These are phyloP conservation scores for Pangasianodon gigas DNA, from an alignment of 2,113 vertebrate genomes.

Conservation along the genomic window DNA sequence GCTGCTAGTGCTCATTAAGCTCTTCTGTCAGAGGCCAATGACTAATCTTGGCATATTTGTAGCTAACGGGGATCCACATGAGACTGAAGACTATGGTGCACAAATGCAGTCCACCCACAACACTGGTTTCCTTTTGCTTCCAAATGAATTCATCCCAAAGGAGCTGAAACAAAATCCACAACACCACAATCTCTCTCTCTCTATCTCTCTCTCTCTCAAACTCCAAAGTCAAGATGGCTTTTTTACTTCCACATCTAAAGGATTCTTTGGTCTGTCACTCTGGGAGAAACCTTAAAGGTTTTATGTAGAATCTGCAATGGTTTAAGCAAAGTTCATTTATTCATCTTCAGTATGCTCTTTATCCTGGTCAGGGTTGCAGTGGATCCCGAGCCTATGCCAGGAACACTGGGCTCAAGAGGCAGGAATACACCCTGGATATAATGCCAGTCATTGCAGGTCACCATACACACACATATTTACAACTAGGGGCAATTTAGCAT, in stretches of 20 bases:
- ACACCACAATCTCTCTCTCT: not conserved
- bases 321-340: not conserved
- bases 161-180: not conserved
- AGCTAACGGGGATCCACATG: not conserved
- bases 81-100: not conserved
- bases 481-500: not conserved
- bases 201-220: not conserved
- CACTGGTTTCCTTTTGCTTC: not conserved
- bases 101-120: not conserved
- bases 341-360: not conserved
- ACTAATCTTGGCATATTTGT: constrained; percentile 11
- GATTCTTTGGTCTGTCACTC: not conserved
- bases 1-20: not conserved
- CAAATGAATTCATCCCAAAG: not conserved
- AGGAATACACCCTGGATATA: not conserved
- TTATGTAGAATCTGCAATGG: not conserved
- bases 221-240: not conserved
- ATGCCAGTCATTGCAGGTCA: not conserved
- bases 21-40: constrained; percentile 6
- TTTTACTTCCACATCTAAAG: not conserved
- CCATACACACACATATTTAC: not conserved
- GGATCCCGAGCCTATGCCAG: no score
- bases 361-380: not conserved
- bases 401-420: no score
- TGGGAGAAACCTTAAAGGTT: not conserved